Evolutionary conservation across 2,797 vertebrate genomes (phyloP).

Genomic region (Coreius guichenoti): DNA sequence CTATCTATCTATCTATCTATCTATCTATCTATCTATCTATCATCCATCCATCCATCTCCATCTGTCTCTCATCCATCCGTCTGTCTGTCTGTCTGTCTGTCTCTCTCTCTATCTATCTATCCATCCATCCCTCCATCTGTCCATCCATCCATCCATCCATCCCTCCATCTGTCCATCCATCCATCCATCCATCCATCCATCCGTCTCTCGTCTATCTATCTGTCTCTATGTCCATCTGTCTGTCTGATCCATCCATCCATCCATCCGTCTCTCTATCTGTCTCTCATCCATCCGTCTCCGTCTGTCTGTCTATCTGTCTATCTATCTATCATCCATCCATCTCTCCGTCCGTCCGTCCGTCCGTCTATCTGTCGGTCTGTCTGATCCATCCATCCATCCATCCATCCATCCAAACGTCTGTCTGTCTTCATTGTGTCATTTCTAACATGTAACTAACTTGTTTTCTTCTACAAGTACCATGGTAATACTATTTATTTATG

Average conservation of each 20-base stretch:
- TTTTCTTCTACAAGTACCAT: not conserved
- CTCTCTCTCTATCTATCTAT: too few relatives aligned
- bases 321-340: not conserved
- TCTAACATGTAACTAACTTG: not conserved
- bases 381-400: not conserved
- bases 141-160: too few relatives aligned
- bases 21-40: not conserved
- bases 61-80: rapidly evolving
- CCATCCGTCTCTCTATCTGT: too few relatives aligned
- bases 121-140: not conserved
- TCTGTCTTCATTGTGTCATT: not conserved
- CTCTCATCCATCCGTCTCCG: rapidly evolving
- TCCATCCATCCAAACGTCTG: not conserved
- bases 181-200: too few relatives aligned
- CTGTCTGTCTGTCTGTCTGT: not conserved
- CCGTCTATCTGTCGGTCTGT: not conserved
- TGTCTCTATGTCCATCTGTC: too few relatives aligned
- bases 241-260: not conserved
- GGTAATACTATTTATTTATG: not conserved
- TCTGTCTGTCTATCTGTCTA: not conserved
- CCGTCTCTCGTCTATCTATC: too few relatives aligned
- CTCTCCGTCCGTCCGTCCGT: not conserved
- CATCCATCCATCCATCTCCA: not conserved
- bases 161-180: too few relatives aligned
- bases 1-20: not conserved